A percentile compares a stretch with the other conserved stretches of the same genome.
phyloP scores from a whole-genome alignment of 2,888 invertebrate genomes.

The Aplocera efformata region DNA sequence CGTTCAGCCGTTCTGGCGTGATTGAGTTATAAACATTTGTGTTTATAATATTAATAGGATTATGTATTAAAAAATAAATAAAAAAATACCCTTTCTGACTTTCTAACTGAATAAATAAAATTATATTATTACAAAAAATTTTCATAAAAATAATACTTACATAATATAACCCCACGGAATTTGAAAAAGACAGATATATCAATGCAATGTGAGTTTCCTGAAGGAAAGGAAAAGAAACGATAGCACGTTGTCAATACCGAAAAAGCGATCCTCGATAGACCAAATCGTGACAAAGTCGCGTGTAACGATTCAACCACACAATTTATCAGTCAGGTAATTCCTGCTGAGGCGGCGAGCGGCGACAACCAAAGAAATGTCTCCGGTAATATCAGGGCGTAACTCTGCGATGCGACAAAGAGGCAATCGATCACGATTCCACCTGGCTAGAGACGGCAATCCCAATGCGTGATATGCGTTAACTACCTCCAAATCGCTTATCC shows the following conservation, averaged over 20 bases:
- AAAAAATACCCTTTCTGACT: too few species aligned
- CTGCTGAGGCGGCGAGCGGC: slow-evolving; percentile 50
- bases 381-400: slow-evolving; percentile 48
- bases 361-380: slow-evolving; percentile 61
- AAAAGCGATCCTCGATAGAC: slow-evolving; percentile 9
- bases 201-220: too few species aligned
- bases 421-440: slow-evolving; percentile 72
- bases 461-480: slow-evolving; percentile 70
- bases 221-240: too few species aligned
- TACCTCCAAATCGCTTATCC: slow-evolving; percentile 42
- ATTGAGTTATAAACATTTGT: too few species aligned
- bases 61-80: too few species aligned
- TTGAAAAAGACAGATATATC: too few species aligned
- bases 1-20: too few species aligned
- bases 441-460: slow-evolving; percentile 58
- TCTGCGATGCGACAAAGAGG: slow-evolving; percentile 57
- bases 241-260: neutral
- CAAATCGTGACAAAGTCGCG: slow-evolving; percentile 33
- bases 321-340: slow-evolving; percentile 59
- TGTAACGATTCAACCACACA: slow-evolving; percentile 33
- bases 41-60: too few species aligned
- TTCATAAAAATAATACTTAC: too few species aligned
- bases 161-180: too few species aligned
- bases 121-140: too few species aligned
- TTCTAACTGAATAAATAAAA: too few species aligned